These are phyloP conservation scores for Anastrepha obliqua DNA, from an alignment of 1,140 invertebrate genomes.

Conservation along the genomic window DNA sequence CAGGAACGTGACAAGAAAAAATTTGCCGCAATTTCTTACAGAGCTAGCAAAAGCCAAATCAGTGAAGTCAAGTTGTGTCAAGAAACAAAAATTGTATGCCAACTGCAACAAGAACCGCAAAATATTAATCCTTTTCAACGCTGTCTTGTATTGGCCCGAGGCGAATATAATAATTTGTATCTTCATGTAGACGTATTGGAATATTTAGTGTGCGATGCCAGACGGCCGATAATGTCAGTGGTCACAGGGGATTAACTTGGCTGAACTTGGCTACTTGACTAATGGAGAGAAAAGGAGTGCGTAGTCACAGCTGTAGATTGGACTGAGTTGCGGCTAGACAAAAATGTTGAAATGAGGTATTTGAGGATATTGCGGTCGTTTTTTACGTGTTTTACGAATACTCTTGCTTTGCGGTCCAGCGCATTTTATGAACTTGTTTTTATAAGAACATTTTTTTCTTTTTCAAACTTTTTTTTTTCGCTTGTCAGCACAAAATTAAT, in stretches of 20 bases:
- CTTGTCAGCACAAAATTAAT: conserved; percentile 36
- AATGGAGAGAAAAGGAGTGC: neutral
- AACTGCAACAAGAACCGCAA: neutral
- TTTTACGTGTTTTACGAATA: neutral
- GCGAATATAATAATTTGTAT: conserved; percentile 32
- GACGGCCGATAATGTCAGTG: conserved; percentile 33
- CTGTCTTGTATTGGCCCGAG: conserved; percentile 1
- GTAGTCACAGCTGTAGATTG: neutral
- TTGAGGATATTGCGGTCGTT: neutral
- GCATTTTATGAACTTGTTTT: neutral
- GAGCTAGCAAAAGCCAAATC: neutral
- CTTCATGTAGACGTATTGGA: neutral
- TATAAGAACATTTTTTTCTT: neutral
- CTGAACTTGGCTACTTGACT: neutral
- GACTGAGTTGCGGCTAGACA: conserved; percentile 6
- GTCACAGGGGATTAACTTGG: neutral
- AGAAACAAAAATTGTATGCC: neutral
- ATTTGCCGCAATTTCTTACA: neutral
- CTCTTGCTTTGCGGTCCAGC: neutral
- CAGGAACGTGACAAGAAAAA: neutral
- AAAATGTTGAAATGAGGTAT: conserved; percentile 6
- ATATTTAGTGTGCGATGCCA: conserved; percentile 22
- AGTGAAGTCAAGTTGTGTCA: conserved; percentile 23
- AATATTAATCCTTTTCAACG: conserved; percentile 38
- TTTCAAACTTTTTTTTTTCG: neutral